A percentile compares a stretch with the other conserved stretches of the same genome.
Conservation (phyloP, 30 jellyfish, hydroid and myxozoan species). For the Aurelia coerulea region DNA sequence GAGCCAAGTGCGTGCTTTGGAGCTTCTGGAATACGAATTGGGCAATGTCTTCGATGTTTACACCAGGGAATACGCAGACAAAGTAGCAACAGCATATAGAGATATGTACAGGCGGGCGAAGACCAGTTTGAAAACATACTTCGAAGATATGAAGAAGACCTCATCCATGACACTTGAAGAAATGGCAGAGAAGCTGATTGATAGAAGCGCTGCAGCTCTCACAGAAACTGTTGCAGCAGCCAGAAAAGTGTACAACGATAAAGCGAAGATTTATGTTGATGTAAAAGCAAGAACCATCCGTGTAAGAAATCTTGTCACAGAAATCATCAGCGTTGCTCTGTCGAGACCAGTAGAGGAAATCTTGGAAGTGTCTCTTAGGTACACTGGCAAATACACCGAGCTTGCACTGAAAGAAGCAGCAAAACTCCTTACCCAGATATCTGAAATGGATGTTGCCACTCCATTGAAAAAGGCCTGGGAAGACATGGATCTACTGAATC, state of each 20-base stretch:
- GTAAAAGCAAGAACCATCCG: neutral
- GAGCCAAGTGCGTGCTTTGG: constrained; percentile 64
- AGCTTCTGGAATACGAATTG: constrained; percentile 45
- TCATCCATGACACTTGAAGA: constrained; percentile 74
- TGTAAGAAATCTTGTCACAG: neutral
- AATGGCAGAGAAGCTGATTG: constrained; percentile 53
- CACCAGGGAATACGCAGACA: neutral
- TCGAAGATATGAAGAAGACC: constrained; percentile 18
- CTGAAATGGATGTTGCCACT: constrained; percentile 71
- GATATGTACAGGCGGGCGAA: neutral
- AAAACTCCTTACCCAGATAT: constrained; percentile 46
- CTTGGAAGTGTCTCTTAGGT: constrained; percentile 19
- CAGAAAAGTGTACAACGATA: constrained; percentile 14
- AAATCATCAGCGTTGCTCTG: neutral
- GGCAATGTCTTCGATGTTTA: constrained; percentile 28
- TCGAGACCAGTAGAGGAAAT: constrained; percentile 58
- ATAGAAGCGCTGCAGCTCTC: constrained; percentile 14
- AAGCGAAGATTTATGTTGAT: constrained; percentile 4
- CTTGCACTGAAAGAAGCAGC: constrained; percentile 56
- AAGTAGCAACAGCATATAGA: neutral
- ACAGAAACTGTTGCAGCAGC: constrained; percentile 10
- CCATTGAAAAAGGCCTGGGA: constrained; percentile 84
- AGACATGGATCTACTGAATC: constrained; percentile 67
- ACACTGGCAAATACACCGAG: constrained; percentile 38
- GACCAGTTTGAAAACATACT: neutral